Evolutionary conservation across 2,113 vertebrate genomes (phyloP), one percentile per base, ranked within the genome.

Genomic region (Colistium nudipinnis): DNA sequence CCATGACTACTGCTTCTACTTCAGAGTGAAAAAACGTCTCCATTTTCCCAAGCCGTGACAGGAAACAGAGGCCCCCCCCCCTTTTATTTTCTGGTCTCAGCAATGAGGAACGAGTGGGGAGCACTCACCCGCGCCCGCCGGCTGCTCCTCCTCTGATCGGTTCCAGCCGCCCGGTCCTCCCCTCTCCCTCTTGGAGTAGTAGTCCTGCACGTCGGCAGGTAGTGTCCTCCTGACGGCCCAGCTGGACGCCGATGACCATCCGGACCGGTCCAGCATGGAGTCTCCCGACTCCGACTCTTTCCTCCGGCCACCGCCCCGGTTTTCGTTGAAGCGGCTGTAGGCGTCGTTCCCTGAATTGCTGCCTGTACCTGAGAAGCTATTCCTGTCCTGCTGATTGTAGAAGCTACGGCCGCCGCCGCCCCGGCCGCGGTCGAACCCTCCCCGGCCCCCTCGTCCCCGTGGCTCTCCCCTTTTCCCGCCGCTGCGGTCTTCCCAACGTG

Each of bases 181-280:
- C 49, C 95, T 89, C 51, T 96, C 98, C 57, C 95, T 95, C 84
- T 96, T 95, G 0, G 96, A 98, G 56, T 99, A 99, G 71, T 99
- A 99, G 77, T 95, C 98, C 85, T 98, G 98, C 16, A 99, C 98
- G 76, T 99, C 98, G 13, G 96, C 97, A 17, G 98, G 98, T 1
- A 99, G 92, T 8, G 95, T 98, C 84, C 94, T 96, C 74, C 98
- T 94, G 22, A 98, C 95, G 8, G 97, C 97, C 97, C 97, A 98
- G 76, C 96, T 98, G 49, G 98, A 99, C 0, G 96, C 96, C 4
- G 96, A 96, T 0, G 98, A 97, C 98, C 98, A 99, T 12, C 98
- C 98, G 0, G 98, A 99, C 2, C 98, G 92, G 86, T 99, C 97
- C 19, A 94, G 80, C 10, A 94, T 92, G 0, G 93, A 82, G 24